Conservation (phyloP, 1,140 invertebrate species). For the Dinothrombium tinctorium region DNA sequence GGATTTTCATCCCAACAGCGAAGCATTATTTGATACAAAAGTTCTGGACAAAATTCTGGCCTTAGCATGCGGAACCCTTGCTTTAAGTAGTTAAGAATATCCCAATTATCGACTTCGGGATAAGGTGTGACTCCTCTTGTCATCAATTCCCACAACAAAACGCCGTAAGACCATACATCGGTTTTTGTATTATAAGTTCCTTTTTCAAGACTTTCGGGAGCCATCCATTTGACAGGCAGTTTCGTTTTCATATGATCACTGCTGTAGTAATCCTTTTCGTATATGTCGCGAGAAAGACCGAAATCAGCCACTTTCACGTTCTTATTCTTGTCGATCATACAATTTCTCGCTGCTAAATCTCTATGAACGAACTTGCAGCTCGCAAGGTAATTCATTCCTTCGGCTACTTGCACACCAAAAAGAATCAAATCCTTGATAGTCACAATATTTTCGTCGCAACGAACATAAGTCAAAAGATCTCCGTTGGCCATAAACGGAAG, state of each 20-base stretch:
- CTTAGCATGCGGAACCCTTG: slow-evolving; percentile 17
- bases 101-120: slow-evolving; percentile 17
- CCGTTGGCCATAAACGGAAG: slow-evolving; percentile 27
- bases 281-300: slow-evolving; percentile 22
- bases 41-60: slow-evolving; percentile 18
- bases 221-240: slow-evolving; percentile 23
- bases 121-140: slow-evolving; percentile 21
- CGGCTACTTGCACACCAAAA: slow-evolving; percentile 25
- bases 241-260: slow-evolving; percentile 19
- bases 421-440: slow-evolving; percentile 25
- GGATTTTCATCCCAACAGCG: slow-evolving; percentile 22
- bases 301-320: slow-evolving; percentile 24
- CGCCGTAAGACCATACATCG: slow-evolving; percentile 24
- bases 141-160: slow-evolving; percentile 24
- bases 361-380: slow-evolving; percentile 23
- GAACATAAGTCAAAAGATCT: slow-evolving; percentile 24
- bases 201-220: slow-evolving; percentile 21
- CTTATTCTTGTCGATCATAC: slow-evolving; percentile 24
- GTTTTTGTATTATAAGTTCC: slow-evolving; percentile 19
- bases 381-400: slow-evolving; percentile 24
- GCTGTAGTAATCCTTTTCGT: slow-evolving; percentile 22
- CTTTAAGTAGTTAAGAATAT: slow-evolving; percentile 17
- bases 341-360: slow-evolving; percentile 26
- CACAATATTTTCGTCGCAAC: slow-evolving; percentile 23
- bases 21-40: slow-evolving; percentile 23